These are phyloP conservation scores for Busseola fusca DNA, from an alignment of 2,888 invertebrate species.

Conservation along the genomic window DNA sequence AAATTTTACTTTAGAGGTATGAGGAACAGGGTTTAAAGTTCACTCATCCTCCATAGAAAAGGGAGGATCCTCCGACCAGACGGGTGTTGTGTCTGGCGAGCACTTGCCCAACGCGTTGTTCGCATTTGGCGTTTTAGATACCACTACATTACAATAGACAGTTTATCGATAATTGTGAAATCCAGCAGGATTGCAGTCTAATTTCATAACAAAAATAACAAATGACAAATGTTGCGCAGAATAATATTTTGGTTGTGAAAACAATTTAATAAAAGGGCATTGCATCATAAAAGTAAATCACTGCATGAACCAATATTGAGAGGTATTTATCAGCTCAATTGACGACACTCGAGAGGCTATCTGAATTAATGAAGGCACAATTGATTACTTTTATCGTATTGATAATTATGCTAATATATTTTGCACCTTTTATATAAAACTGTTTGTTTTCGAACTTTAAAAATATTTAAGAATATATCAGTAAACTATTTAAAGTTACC, in stretches of 20 bases:
- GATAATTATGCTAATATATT: conserved; percentile 56
- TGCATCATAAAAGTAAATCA: conserved; percentile 28
- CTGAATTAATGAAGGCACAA: conserved; percentile 61
- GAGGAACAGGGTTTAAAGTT: too few species aligned
- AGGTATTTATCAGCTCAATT: conserved; percentile 55
- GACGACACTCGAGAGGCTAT: conserved; percentile 59
- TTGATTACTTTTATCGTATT: conserved; percentile 65
- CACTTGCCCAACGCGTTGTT: too few species aligned
- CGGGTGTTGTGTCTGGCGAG: too few species aligned
- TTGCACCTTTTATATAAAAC: conserved; percentile 21
- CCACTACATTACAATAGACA: not conserved
- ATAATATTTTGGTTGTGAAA: not conserved
- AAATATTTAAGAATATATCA: conserved; percentile 4
- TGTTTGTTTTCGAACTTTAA: conserved; percentile 20
- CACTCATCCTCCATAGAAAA: too few species aligned
- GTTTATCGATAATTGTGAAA: conserved; percentile 6
- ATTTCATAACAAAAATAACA: conserved; percentile 22
- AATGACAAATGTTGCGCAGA: conserved; percentile 18
- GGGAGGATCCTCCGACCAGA: too few species aligned
- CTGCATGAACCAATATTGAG: conserved; percentile 44
- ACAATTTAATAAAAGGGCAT: conserved; percentile 16
- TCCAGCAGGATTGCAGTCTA: not conserved
- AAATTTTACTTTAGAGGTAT: too few species aligned
- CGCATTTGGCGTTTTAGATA: too few species aligned
- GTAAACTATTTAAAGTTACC: not conserved